Conservation (phyloP, 2,888 invertebrate species). For the Thereva unica region DNA sequence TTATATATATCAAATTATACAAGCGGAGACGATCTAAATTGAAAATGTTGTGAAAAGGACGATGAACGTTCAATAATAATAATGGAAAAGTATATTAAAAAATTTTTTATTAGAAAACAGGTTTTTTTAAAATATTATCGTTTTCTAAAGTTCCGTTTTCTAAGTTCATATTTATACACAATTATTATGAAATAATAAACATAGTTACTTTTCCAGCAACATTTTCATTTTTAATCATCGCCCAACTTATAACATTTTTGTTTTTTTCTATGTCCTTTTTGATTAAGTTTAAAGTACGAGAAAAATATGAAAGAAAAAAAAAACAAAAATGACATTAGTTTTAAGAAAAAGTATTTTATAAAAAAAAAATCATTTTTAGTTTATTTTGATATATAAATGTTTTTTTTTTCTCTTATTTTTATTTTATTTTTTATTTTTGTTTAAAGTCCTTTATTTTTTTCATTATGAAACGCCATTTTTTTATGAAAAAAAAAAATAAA, state of each 20-base stretch:
- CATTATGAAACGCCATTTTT: conserved; percentile 31
- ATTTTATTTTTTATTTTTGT: not conserved
- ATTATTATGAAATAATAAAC: too few species aligned
- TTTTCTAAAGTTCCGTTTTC: too few species aligned
- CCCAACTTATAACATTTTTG: conserved; percentile 11
- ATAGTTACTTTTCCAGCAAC: not conserved
- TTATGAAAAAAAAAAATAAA: conserved; percentile 12
- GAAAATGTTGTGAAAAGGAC: conserved; percentile 4
- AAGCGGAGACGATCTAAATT: conserved; percentile 13
- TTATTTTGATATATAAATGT: conserved; percentile 32
- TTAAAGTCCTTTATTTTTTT: conserved; percentile 21
- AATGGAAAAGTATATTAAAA: too few species aligned
- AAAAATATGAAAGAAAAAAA: conserved; percentile 17
- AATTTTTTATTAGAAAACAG: too few species aligned
- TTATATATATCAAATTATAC: conserved; percentile 19
- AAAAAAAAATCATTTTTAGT: conserved; percentile 27
- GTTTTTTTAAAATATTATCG: too few species aligned
- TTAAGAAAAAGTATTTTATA: conserved; percentile 31
- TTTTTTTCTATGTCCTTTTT: conserved; percentile 19
- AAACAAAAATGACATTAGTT: conserved; percentile 25
- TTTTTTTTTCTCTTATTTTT: conserved; percentile 2
- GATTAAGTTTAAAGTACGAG: conserved; percentile 18
- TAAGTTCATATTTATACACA: too few species aligned
- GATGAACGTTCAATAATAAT: conserved; percentile 4
- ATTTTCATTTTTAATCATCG: conserved; percentile 13